These are phyloP conservation scores for Oasisia sp. DNA, from an alignment of 2,888 invertebrate species.

Conservation along the genomic window DNA sequence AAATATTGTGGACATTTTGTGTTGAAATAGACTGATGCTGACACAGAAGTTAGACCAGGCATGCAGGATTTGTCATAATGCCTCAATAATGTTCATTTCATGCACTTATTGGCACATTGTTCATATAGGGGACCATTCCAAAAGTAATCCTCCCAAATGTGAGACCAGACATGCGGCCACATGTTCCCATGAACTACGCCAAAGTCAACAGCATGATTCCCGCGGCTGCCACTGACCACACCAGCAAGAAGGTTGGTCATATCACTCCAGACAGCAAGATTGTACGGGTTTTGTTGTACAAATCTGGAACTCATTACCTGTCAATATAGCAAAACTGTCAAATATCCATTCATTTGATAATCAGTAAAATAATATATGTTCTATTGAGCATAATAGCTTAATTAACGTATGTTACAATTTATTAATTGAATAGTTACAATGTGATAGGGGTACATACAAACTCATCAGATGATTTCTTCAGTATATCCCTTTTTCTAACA, in stretches of 20 bases:
- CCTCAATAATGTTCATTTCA: not conserved
- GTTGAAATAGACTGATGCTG: not conserved
- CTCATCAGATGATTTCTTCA: no score
- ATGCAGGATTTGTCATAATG: not conserved
- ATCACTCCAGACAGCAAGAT: not conserved
- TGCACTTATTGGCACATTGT: not conserved
- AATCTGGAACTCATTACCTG: not conserved
- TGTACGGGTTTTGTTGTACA: not conserved
- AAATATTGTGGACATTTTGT: not conserved
- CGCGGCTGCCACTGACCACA: not conserved
- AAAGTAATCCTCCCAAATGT: conserved; percentile 49
- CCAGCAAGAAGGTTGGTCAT: not conserved
- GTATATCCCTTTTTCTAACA: no score
- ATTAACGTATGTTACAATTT: no score
- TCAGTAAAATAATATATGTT: no score
- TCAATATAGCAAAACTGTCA: no score
- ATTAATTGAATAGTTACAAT: no score
- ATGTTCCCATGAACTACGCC: conserved; percentile 36
- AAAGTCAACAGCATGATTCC: conserved; percentile 27
- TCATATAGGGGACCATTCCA: conserved; percentile 47
- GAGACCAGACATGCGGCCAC: conserved; percentile 41
- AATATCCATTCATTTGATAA: no score
- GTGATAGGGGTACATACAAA: no score
- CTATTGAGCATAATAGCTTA: no score
- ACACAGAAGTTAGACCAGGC: not conserved